Base-by-base conservation (phyloP, 2,888 invertebrate genomes). In the Rugalucina vietnamica region DNA sequence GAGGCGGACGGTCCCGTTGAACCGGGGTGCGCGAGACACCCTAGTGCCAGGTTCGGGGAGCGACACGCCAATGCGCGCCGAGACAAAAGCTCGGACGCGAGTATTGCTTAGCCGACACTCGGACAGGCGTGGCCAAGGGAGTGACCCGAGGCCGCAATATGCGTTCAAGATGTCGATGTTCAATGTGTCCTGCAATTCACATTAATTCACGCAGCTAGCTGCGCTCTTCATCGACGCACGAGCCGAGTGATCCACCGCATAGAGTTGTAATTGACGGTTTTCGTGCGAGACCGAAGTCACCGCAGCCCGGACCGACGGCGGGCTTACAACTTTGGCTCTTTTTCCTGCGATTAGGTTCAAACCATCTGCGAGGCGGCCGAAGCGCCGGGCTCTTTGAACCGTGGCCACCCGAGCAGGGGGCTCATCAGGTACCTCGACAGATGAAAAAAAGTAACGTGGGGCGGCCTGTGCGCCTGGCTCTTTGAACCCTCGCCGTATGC, bases 161-260 rank as follows among this genome's bases (percentile, higher is more conserved):
- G 96, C 96, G 96, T 96, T 96, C 96, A 95, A 96, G 96, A 95
- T 95, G 95, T 96, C 96, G 96, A 96, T 96, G 96, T 95, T 96
- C 94, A 91, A 92, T 89, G 96, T 95, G 95, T 87, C 93, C 89
- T 94, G 94, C 95, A 95, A 94, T 95, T 95, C 95, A 95, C 95
- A 95, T 94, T 93, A 93, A 91, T 92, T 94, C 93, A 92, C 94
- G 94, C 95, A 94, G 92, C 94, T 95, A 91, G 94, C 95, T 96
- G 96, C 96, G 96, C 95, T 96, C 96, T 96, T 96, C 96, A 96
- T 96, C 96, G 96, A 96, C 95, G 95, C 95, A 95, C 95, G 96
- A 96, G 95, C 96, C 96, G 95, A 96, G 96, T 96, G 96, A 96
- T 96, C 96, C 96, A 88, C 85, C 88, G 87, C 86, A 82, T 82